A percentile compares a stretch with the other conserved stretches of the same genome.
phyloP scores from a whole-genome alignment of 2,888 invertebrate species.

The Aleiodes alternator region DNA sequence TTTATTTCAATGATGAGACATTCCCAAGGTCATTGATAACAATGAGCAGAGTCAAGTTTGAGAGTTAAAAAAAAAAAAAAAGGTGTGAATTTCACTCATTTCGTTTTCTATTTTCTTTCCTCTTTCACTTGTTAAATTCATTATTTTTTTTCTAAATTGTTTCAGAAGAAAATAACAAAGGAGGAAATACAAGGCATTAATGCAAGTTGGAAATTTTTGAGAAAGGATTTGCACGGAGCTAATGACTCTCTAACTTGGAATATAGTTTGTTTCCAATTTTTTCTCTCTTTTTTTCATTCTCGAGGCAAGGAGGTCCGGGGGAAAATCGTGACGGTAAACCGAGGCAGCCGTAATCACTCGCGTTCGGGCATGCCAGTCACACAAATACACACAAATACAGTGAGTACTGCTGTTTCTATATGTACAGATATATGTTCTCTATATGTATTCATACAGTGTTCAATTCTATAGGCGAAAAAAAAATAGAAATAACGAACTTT shows the following conservation, averaged over 20 bases:
- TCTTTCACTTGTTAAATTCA: neutral
- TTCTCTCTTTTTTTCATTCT: neutral
- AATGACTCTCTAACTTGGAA: constrained; percentile 62
- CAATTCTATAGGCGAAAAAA: too few relatives aligned
- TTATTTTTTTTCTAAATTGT: neutral
- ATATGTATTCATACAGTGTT: too few relatives aligned
- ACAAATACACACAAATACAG: constrained; percentile 56
- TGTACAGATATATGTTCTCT: too few relatives aligned
- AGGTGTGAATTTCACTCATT: constrained; percentile 2
- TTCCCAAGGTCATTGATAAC: constrained; percentile 33
- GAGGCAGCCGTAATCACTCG: constrained; percentile 60
- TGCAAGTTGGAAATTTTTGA: constrained; percentile 6
- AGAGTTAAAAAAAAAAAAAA: neutral
- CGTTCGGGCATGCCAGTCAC: constrained; percentile 65
- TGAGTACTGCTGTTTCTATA: neutral
- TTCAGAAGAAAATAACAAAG: constrained; percentile 5
- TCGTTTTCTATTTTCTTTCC: neutral
- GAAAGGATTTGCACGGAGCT: constrained; percentile 48
- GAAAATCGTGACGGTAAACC: constrained; percentile 68
- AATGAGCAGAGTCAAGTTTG: constrained; percentile 16
- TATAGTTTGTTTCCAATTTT: too few relatives aligned
- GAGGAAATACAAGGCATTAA: neutral
- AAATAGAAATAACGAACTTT: too few relatives aligned
- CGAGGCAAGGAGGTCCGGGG: constrained; percentile 44
- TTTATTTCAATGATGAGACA: neutral